Evolutionary conservation across 2,797 vertebrate genomes (phyloP).

Genomic region (Lithobates sylvaticus): DNA sequence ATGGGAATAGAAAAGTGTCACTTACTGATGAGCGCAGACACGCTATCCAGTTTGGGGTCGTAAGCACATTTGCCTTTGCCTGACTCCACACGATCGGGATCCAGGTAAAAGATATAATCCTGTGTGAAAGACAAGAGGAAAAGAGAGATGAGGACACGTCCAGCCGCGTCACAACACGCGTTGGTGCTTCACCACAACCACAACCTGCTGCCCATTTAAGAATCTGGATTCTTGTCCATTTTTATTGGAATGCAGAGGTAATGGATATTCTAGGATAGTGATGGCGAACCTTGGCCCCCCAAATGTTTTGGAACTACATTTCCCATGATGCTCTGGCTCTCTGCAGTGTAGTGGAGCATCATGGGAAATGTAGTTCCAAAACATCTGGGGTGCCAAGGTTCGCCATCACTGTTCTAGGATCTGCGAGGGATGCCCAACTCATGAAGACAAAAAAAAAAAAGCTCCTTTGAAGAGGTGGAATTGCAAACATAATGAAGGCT

Average conservation of each 20-base stretch:
- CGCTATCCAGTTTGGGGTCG: conserved; percentile 97
- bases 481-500: conserved; percentile 24
- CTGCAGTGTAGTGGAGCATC: too few species aligned
- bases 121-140: conserved; percentile 74
- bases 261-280: not conserved
- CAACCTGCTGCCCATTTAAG: not conserved
- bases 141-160: conserved; percentile 21
- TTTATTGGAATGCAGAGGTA: not conserved
- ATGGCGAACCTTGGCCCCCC: too few species aligned
- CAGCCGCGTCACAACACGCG: not conserved
- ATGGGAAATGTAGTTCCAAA: too few species aligned
- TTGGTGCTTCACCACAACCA: not conserved
- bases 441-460: conserved; percentile 31
- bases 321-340: too few species aligned
- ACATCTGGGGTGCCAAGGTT: too few species aligned
- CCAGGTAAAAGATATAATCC: conserved; percentile 98
- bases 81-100: conserved; percentile 95
- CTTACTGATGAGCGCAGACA: conserved; percentile 98
- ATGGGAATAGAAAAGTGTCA: conserved; percentile 40
- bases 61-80: conserved; percentile 99
- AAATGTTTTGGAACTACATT: too few species aligned
- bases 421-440: conserved; percentile 6
- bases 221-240: not conserved
- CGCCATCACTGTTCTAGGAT: too few species aligned
- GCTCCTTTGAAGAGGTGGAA: conserved; percentile 19